phyloP scores from a whole-genome alignment of 2,797 vertebrate genomes.

The Phoeniculus purpureus region DNA sequence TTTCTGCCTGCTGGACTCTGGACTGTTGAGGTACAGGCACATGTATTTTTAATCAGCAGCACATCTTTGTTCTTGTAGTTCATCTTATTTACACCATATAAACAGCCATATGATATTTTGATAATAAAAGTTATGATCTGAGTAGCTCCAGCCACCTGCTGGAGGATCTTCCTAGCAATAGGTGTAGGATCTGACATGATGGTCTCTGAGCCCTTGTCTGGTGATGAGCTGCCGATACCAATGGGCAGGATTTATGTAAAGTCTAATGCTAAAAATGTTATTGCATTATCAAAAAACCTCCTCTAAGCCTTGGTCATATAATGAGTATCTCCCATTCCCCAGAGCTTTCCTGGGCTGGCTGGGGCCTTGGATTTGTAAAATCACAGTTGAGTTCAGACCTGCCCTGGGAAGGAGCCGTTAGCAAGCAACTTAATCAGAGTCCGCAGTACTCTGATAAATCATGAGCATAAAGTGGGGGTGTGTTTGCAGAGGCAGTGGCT shows the following conservation, averaged over 20 bases:
- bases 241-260: neutral
- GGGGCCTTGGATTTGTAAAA: neutral
- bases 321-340: fast-evolving
- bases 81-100: conserved; percentile 6
- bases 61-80: conserved; percentile 13
- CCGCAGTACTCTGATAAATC: neutral
- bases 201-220: neutral
- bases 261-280: neutral
- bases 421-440: neutral
- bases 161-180: neutral
- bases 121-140: conserved; percentile 22
- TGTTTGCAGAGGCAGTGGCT: neutral
- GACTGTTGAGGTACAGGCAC: conserved; percentile 20
- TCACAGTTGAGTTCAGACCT: fast-evolving
- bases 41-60: conserved; percentile 65
- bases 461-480: no score
- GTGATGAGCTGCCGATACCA: neutral
- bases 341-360: neutral
- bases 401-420: neutral
- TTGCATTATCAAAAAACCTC: neutral
- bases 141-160: neutral
- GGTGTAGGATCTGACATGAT: neutral
- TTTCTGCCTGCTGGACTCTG: conserved; percentile 47
- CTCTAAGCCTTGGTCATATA: neutral
- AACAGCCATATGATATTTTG: conserved; percentile 30